Evolutionary conservation across 2,888 invertebrate species (phyloP).

Genomic region (Fissipunctia ypsillon): DNA sequence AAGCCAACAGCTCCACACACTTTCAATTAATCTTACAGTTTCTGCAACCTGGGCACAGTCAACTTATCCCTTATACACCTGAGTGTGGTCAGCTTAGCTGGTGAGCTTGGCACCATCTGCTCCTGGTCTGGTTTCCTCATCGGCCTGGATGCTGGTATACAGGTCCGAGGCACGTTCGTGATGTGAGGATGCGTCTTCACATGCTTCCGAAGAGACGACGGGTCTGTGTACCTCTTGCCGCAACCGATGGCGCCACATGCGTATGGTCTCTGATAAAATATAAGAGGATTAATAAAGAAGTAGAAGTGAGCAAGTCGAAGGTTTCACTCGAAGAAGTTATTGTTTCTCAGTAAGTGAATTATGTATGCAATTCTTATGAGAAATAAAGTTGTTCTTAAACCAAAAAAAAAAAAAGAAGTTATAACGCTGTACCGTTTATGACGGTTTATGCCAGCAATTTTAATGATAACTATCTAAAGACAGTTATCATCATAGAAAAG

Average conservation of each 20-base stretch:
- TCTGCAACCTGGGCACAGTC: conserved; percentile 83
- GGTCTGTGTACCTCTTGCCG: conserved; percentile 97
- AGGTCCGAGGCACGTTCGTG: conserved; percentile 82
- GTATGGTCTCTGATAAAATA: conserved; percentile 94
- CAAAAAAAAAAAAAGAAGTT: not conserved
- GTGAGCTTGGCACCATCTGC: conserved; percentile 84
- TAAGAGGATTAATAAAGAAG: not conserved
- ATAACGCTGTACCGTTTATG: not conserved
- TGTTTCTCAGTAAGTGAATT: too few relatives aligned
- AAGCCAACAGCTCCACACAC: not conserved
- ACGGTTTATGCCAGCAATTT: not conserved
- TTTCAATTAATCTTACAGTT: conserved; percentile 68
- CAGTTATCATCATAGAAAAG: too few relatives aligned
- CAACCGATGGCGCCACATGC: conserved; percentile 97
- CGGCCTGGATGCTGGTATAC: conserved; percentile 80
- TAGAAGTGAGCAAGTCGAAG: too few relatives aligned
- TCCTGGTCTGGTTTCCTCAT: conserved; percentile 79
- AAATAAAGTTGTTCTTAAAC: too few relatives aligned
- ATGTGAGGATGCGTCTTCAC: conserved; percentile 94
- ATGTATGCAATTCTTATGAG: too few relatives aligned
- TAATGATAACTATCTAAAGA: not conserved
- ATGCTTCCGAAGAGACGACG: conserved; percentile 97
- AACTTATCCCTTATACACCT: conserved; percentile 86
- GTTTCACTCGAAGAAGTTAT: not conserved
- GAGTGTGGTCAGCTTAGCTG: conserved; percentile 85